Conservation (phyloP, 1,140 invertebrate genomes). For the Leptestheria dahalacensis region DNA sequence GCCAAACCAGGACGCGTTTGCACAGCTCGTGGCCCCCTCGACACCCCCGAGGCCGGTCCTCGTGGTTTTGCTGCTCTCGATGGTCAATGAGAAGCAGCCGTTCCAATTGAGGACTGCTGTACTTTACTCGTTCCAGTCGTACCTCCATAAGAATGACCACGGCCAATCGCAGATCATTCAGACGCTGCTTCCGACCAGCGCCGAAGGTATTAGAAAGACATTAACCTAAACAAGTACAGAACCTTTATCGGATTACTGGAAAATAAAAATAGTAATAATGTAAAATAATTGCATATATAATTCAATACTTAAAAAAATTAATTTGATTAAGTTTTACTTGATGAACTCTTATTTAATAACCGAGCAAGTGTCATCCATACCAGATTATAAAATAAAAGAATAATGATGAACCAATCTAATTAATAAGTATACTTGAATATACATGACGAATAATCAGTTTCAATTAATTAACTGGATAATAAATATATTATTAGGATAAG, state of each 20-base stretch:
- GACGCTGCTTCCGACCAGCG: conserved; percentile 70
- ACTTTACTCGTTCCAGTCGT: conserved; percentile 94
- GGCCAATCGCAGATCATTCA: conserved; percentile 75
- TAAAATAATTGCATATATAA: not conserved
- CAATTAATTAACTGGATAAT: too few relatives aligned
- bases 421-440: too few relatives aligned
- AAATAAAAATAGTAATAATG: not conserved
- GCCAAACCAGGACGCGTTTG: conserved; percentile 83
- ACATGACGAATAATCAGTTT: too few relatives aligned
- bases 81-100: conserved; percentile 97
- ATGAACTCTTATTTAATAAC: too few relatives aligned
- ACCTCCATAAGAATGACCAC: conserved; percentile 82
- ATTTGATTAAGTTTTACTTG: too few relatives aligned
- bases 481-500: too few relatives aligned
- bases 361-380: too few relatives aligned
- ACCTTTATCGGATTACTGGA: too few relatives aligned
- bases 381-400: too few relatives aligned
- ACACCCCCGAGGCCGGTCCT: conserved; percentile 65
- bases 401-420: too few relatives aligned
- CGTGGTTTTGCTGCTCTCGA: conserved; percentile 89
- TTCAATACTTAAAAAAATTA: not conserved
- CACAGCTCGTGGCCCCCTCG: conserved; percentile 78
- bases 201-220: conserved; percentile 40
- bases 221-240: too few relatives aligned
- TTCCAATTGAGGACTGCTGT: conserved; percentile 82